Base-by-base conservation (phyloP, 2,888 invertebrate species). In the Eilema depressum region DNA sequence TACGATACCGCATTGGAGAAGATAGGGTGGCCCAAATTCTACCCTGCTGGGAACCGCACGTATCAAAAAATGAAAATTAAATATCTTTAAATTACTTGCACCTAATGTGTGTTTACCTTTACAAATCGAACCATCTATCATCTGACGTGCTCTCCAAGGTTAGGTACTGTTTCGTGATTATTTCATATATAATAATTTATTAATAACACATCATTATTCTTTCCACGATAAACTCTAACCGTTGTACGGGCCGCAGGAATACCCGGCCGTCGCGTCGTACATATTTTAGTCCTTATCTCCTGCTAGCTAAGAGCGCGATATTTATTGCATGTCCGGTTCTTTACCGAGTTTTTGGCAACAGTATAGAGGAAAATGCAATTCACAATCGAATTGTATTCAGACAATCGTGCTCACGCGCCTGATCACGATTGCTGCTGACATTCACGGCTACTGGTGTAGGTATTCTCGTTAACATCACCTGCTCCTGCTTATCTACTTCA, bases 311-410 rank as follows among this genome's bases (percentile, higher is more conserved):
- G 61, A 23, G 12, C n/a, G 23, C 23, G 12, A 33, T 30, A 62
- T 33, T 23, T 33, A 33, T 33, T 53, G 30, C 23, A 33, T 5
- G 7, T 7, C 23, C 62, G 33, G 33, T 33, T 23, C 23, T 62
- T 62, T 37, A 23, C 14, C 23, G 23, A 37, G 23, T 23, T 17
- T 62, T 33, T 23, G 33, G 23, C 23, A 23, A n/a, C 53, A 53
- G 53, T 53, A 5, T 53, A 2, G 53, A 62, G 62, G 62, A 62
- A 62, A 62, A 62, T 62, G 33, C 11, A 62, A 37, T 23, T 62
- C n/a, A 62, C 23, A 33, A 33, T 61, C 12, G n/a, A 53, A 53
- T n/a, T 53, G 53, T 53, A 53, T 53, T 53, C 53, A 53, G n/a
- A 10, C 53, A 17, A 20, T 37, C 47, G 47, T 5, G 17, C 7